Base-by-base conservation (phyloP, 2,113 vertebrate genomes). In the Odocoileus hemionus region DNA sequence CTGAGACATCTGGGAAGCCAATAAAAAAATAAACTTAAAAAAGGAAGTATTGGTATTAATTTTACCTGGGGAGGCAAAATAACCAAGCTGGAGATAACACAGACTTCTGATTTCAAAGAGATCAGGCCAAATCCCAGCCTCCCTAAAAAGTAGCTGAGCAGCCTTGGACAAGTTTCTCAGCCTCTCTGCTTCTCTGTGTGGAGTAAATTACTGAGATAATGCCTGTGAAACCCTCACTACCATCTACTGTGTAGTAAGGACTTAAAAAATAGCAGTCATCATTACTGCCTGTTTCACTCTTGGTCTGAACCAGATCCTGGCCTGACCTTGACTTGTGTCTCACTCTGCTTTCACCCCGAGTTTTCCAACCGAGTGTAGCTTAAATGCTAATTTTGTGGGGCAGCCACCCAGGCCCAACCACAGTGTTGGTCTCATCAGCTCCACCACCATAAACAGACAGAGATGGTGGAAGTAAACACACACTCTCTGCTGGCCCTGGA, bases 371-470 rank as follows among this genome's bases (percentile, higher is more conserved):
- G 0, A 45, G 61, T 43, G 17, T 6, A 21, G 43, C 50, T 55
- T 94, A 70, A 92, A 94, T 84, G 84, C 79, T 33, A 17, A 36
- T 91, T 94, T 87, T 79, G 85, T 84, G 61, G 88, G 85, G 30
- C 67, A 50, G 89, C 33, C 92, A 33, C 64, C 30, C 45, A n/a
- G 82, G 36, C 55, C 79, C 12, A 28, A 21, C 33, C 61, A 5
- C 43, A 33, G 61, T 7, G 0, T 10, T 23, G 6, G 52, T 28
- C 86, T 57, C 88, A 1, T 60, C 79, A 50, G 33, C 5, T 64
- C 28, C 80, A 15, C 60, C 4, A 26, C 91, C 82, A 36, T 87
- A 87, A 96, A 96, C 79, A 64, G 74, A 50, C 33, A 7, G n/a
- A 89, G 36, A 61, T 2, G 0, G 5, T 36, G 1, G 21, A 15